Conservation (phyloP, 2,113 vertebrate species). For the Cromileptes altivelis region DNA sequence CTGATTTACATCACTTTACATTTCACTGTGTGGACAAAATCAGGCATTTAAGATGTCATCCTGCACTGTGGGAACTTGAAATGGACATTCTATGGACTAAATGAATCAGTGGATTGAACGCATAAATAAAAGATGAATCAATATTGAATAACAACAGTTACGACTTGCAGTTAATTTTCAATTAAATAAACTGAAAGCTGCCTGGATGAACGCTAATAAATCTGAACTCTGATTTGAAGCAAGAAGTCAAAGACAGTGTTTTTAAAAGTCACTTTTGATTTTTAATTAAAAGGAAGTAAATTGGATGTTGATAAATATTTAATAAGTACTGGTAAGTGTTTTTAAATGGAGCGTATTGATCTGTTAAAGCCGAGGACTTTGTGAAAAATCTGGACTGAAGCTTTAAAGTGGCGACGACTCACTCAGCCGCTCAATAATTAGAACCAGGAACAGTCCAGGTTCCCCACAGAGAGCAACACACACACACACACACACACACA, state of each 20-base stretch:
- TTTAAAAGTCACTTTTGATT: background rate
- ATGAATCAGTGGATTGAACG: too few relatives aligned
- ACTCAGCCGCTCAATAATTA: conserved; percentile 39
- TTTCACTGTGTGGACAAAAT: too few relatives aligned
- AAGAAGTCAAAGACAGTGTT: too few relatives aligned
- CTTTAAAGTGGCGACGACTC: conserved; percentile 9
- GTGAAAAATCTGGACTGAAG: background rate
- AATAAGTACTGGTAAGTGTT: background rate
- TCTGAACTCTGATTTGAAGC: background rate
- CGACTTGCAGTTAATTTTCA: background rate
- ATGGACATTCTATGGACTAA: too few relatives aligned
- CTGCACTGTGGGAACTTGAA: too few relatives aligned
- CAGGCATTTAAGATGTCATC: too few relatives aligned
- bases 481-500: conserved; percentile 40
- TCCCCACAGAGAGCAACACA: conserved; percentile 33
- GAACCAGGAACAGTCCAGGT: conserved; percentile 54
- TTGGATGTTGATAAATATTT: background rate
- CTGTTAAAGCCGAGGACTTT: background rate
- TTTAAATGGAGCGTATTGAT: background rate
- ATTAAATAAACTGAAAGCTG: too few relatives aligned
- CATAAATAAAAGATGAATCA: too few relatives aligned
- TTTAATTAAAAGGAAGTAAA: background rate
- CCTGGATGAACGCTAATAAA: background rate
- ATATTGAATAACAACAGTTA: background rate
- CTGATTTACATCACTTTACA: too few relatives aligned